Conservation (phyloP, 2,888 invertebrate genomes). For the Petrolisthes cinctipes region DNA sequence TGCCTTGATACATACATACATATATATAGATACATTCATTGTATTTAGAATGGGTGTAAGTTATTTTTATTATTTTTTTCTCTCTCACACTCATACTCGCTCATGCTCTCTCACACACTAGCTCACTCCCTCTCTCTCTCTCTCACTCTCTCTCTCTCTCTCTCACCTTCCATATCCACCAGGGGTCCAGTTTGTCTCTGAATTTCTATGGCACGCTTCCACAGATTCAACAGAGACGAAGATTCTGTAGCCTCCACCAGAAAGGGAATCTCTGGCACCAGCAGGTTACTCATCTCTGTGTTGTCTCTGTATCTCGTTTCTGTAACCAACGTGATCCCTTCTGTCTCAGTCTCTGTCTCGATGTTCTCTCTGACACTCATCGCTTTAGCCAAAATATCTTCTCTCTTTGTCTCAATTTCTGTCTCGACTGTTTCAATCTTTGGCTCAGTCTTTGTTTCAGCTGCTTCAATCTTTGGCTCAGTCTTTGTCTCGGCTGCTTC, state of each 20-base stretch:
- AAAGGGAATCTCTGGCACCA: constrained; percentile 17
- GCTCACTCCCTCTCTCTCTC: neutral
- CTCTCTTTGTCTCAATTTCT: neutral
- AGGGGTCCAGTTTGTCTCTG: neutral
- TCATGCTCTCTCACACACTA: no score
- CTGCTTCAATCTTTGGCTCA: neutral
- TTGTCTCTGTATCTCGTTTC: neutral
- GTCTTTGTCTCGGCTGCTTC: neutral
- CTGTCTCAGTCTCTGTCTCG: neutral
- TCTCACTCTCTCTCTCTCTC: neutral
- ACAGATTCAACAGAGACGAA: constrained; percentile 28
- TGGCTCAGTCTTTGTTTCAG: neutral
- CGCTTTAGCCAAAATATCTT: neutral
- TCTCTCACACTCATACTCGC: no score
- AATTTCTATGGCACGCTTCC: neutral
- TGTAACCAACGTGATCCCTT: neutral
- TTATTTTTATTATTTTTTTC: no score
- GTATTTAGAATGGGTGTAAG: no score
- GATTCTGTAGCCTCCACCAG: neutral
- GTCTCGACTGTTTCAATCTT: no score
- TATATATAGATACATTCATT: no score
- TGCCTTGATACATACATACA: no score
- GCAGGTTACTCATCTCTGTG: neutral
- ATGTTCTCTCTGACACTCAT: neutral
- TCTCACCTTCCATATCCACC: neutral